A percentile compares a stretch with the other conserved stretches of the same genome.
These are phyloP conservation scores for Phorcus lineatus DNA, from an alignment of 2,888 invertebrate genomes.

Conservation along the genomic window DNA sequence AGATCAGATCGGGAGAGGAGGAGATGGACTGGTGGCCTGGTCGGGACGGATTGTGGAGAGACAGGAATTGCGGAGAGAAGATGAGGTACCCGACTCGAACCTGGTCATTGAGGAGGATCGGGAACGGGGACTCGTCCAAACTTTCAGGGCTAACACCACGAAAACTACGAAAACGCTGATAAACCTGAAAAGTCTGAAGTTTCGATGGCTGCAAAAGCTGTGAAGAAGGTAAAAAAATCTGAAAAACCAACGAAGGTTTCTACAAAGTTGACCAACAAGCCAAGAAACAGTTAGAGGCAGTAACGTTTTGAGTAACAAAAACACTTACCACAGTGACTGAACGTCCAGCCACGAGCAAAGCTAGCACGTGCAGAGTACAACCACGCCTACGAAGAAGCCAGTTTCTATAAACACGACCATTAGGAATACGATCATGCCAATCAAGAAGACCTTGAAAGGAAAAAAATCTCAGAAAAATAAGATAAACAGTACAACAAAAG, in stretches of 20 bases:
- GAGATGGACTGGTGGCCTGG: background rate
- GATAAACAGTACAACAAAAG: background rate
- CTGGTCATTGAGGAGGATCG: conserved; percentile 15
- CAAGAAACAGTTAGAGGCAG: no score
- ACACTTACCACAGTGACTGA: no score
- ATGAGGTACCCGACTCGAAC: background rate
- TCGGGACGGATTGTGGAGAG: background rate
- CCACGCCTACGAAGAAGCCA: no score
- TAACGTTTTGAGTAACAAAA: no score
- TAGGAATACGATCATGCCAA: no score
- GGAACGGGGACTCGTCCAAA: background rate
- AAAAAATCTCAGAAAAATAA: background rate
- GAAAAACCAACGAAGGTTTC: no score
- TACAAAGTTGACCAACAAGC: no score
- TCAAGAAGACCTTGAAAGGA: background rate
- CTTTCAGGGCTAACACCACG: background rate
- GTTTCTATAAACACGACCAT: no score
- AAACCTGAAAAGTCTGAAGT: background rate
- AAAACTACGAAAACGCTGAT: background rate
- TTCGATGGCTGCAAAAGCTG: background rate
- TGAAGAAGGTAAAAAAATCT: no score
- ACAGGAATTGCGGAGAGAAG: conserved; percentile 10
- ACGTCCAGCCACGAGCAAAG: no score
- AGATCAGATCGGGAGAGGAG: background rate
- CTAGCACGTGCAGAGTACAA: no score